Evolutionary conservation across 2,113 vertebrate genomes (phyloP), one percentile per base, ranked within the genome.

Genomic region (Nycticebus coucang): DNA sequence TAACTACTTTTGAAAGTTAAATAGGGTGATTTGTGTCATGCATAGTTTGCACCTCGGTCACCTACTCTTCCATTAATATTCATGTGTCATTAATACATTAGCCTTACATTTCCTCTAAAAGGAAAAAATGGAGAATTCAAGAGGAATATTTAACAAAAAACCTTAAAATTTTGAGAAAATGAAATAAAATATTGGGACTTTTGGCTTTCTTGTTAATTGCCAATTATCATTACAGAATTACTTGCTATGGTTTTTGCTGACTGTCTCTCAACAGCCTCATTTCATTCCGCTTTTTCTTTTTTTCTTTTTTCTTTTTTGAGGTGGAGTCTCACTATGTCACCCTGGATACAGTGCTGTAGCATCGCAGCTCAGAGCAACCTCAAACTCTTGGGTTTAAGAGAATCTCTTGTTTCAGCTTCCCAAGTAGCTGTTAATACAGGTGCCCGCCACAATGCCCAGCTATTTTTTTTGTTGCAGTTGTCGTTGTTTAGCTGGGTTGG

Each of bases 61-160:
- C 15, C 45, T 74, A 50, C 24, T 66, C 24, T n/a, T 69, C 1
- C 10, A 7, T 87, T 17, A 50, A 35, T 45, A 81, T 92, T 68
- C 79, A n/a, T 66, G 18, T 50, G 41, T 26, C 33, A 72, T 71
- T 93, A 87, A 30, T 24, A 59, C 7, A 33, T 84, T 60, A n/a
- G 69, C 3, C 17, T 79, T 53, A 84, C 26, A 74, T 91, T 83
- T 90, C 28, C 18, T 87, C 35, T 84, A 21, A 60, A 41, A 71
- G 30, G 87, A 93, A 83, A 66, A 41, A 91, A 41, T 37, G 64
- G 71, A 87, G 50, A 87, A 62, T 97, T 89, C 9, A 80, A 60
- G 53, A 78, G 24, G 84, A 80, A 80, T 18, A 57, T 28, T 2
- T 57, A 57, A 59, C 4, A n/a, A 62, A 55, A 85, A 92, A 82